A percentile compares a stretch with the other conserved stretches of the same genome.
Evolutionary conservation across 2,888 invertebrate species (phyloP).

Genomic region (Suillia variegata): DNA sequence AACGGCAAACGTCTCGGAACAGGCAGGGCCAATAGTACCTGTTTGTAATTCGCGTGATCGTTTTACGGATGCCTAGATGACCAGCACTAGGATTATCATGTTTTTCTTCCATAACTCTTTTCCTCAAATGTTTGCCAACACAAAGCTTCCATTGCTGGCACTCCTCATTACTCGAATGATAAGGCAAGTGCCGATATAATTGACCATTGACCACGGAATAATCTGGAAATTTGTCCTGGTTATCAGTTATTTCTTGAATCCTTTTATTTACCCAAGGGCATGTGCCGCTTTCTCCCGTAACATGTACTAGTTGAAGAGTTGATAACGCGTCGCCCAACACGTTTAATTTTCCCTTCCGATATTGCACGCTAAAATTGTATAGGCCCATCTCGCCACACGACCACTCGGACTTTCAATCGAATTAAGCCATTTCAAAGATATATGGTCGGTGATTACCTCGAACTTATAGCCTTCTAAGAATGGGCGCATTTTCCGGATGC

Average conservation of each 20-base stretch:
- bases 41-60: slow-evolving; percentile 6
- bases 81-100: slow-evolving; percentile 8
- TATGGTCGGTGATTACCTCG: neutral
- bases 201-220: too few species aligned
- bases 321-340: neutral
- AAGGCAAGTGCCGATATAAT: too few species aligned
- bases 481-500: neutral
- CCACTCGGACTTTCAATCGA: neutral
- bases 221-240: too few species aligned
- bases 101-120: neutral
- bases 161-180: neutral
- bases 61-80: slow-evolving; percentile 14
- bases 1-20: slow-evolving; percentile 7
- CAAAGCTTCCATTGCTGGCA: slow-evolving; percentile 2
- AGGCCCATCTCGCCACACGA: neutral
- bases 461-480: neutral
- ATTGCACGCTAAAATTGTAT: neutral
- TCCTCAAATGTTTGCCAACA: neutral
- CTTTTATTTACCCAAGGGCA: too few species aligned
- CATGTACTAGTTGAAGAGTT: too few species aligned
- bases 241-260: too few species aligned
- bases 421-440: neutral
- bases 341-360: neutral
- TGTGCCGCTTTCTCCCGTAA: too few species aligned
- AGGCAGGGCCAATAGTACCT: slow-evolving; percentile 15